Percentiles rank a stretch among this genome's conserved stretches.
phyloP scores from a whole-genome alignment of 2,888 invertebrate genomes.

The Ramazzottius varieornatus region DNA sequence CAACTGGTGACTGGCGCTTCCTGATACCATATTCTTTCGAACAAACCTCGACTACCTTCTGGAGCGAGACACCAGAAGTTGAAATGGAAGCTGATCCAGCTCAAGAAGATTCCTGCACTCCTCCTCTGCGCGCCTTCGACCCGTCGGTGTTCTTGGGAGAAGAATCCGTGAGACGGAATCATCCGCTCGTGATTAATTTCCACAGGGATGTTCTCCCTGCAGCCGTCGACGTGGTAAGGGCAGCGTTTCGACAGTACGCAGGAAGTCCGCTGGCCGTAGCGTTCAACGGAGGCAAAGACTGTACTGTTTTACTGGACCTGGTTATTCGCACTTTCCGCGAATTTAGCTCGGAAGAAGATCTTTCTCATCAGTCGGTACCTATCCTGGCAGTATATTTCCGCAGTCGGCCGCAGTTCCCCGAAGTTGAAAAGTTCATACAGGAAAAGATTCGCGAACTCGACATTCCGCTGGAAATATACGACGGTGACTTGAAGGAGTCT shows the following conservation, averaged over 20 bases:
- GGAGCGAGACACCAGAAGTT: no score
- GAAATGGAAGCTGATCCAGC: no score
- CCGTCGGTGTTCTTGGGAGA: not conserved
- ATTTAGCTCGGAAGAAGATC: not conserved
- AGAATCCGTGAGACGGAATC: not conserved
- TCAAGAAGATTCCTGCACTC: no score
- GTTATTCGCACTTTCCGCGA: not conserved
- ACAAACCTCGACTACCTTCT: no score
- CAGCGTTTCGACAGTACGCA: not conserved
- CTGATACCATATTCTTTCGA: no score
- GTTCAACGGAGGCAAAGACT: conserved; percentile 1
- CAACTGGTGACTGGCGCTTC: no score
- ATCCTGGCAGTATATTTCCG: not conserved
- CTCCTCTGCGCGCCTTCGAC: no score
- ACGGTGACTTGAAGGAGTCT: not conserved
- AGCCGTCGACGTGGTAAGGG: not conserved
- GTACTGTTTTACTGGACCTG: not conserved
- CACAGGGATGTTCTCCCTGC: not conserved
- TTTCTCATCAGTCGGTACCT: not conserved
- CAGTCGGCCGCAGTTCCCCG: not conserved
- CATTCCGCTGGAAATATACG: not conserved
- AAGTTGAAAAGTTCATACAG: not conserved
- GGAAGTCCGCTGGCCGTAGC: not conserved
- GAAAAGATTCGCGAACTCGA: not conserved
- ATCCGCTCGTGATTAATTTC: not conserved